A percentile compares a stretch with the other conserved stretches of the same genome.
Evolutionary conservation across 2,797 vertebrate species (phyloP).

Genomic region (Eospalax fontanierii): DNA sequence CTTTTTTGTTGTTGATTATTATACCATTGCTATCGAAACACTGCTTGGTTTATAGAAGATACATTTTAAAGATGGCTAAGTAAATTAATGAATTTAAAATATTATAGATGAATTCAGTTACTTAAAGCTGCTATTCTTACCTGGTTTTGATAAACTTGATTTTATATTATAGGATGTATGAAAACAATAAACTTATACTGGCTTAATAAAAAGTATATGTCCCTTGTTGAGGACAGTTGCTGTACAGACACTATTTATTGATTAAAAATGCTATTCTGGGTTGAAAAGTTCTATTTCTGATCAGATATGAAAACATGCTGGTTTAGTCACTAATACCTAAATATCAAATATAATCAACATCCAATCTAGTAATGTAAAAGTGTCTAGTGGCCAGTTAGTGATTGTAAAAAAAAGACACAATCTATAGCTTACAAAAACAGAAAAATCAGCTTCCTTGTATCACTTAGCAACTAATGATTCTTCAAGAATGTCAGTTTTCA

Average conservation of each 20-base stretch:
- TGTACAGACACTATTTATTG: constrained; percentile 5
- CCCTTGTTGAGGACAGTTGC: background rate
- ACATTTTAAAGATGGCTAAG: background rate
- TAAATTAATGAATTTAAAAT: constrained; percentile 23
- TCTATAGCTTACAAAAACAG: constrained; percentile 82
- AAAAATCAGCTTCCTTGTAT: constrained; percentile 77
- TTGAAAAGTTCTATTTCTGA: background rate
- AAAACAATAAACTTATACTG: constrained; percentile 38
- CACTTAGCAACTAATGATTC: constrained; percentile 80
- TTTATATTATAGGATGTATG: constrained; percentile 48
- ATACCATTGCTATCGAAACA: background rate
- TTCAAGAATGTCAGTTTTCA: constrained; percentile 83
- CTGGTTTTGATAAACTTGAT: constrained; percentile 33
- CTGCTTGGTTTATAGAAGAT: background rate
- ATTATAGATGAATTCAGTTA: constrained; percentile 14
- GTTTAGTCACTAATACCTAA: constrained; percentile 70
- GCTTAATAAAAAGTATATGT: constrained; percentile 32
- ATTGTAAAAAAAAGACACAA: too few species aligned
- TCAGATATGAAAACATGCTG: constrained; percentile 1
- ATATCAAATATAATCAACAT: constrained; percentile 76
- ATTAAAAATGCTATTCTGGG: background rate
- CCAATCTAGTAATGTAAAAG: constrained; percentile 80
- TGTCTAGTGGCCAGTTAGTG: too few species aligned
- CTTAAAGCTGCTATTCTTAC: background rate
- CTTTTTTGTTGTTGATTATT: background rate